These are phyloP conservation scores for Drosophila demipolita DNA, from an alignment of 2,888 invertebrate genomes.

Conservation along the genomic window DNA sequence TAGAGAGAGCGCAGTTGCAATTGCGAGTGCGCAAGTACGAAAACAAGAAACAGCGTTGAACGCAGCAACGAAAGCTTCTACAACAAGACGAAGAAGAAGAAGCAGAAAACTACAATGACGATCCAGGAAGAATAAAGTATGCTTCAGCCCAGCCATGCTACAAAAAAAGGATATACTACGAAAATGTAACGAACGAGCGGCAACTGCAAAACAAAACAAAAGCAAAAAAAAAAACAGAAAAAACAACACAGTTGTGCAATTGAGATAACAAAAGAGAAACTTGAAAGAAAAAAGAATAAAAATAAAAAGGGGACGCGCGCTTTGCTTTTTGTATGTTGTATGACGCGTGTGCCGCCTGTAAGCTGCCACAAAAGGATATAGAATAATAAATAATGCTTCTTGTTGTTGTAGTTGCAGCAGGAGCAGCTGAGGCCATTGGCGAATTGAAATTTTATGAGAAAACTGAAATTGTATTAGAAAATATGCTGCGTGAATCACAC, in stretches of 20 bases:
- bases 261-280: constrained; percentile 77
- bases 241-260: constrained; percentile 78
- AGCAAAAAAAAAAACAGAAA: constrained; percentile 30
- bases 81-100: constrained; percentile 24
- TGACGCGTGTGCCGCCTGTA: constrained; percentile 65
- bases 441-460: constrained; percentile 79
- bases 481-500: constrained; percentile 74
- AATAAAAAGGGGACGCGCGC: constrained; percentile 75
- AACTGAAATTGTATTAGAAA: constrained; percentile 76
- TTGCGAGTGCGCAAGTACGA: constrained; percentile 40
- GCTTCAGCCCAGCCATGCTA: not conserved
- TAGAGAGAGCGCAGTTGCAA: constrained; percentile 22
- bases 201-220: constrained; percentile 58
- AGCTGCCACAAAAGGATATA: constrained; percentile 67
- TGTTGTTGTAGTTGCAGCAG: constrained; percentile 39
- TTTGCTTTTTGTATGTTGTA: constrained; percentile 69
- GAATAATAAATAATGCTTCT: constrained; percentile 72
- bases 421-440: constrained; percentile 71
- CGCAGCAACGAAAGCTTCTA: constrained; percentile 34
- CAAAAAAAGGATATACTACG: constrained; percentile 26
- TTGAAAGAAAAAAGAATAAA: constrained; percentile 43
- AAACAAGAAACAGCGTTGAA: constrained; percentile 22
- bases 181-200: constrained; percentile 46
- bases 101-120: constrained; percentile 21
- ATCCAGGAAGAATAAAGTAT: constrained; percentile 32